Evolutionary conservation across 2,113 vertebrate species (phyloP).

Genomic region (Melozone crissalis): DNA sequence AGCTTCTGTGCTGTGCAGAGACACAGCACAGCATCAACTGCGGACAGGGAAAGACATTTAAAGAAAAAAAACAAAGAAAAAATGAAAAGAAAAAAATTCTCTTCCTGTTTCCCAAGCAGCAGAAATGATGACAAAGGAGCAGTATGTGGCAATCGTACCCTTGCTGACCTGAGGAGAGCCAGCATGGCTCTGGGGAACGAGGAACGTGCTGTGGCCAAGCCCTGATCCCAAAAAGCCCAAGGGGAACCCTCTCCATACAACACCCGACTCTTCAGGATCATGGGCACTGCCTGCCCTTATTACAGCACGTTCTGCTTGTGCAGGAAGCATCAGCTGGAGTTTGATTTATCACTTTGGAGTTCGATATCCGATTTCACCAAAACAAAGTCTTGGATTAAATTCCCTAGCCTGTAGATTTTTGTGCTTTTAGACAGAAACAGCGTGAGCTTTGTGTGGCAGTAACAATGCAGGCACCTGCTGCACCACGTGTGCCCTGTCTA

Average conservation of each 20-base stretch:
- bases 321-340: accelerated
- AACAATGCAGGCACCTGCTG: background rate
- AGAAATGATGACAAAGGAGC: background rate
- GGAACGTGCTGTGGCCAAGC: background rate
- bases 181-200: accelerated
- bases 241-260: accelerated
- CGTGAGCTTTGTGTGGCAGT: accelerated
- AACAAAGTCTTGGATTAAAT: background rate
- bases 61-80: background rate
- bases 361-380: background rate
- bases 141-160: accelerated
- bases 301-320: accelerated
- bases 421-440: accelerated
- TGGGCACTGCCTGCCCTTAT: accelerated
- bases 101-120: background rate
- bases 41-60: background rate
- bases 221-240: accelerated
- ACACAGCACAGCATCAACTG: background rate
- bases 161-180: background rate
- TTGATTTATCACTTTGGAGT: background rate
- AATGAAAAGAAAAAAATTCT: too few relatives aligned
- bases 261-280: accelerated
- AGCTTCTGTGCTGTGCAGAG: background rate
- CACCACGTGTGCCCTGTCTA: accelerated
- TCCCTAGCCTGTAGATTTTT: background rate